A percentile compares a stretch with the other conserved stretches of the same genome.
Conservation (phyloP, 2,113 vertebrate genomes). For the Solea solea region DNA sequence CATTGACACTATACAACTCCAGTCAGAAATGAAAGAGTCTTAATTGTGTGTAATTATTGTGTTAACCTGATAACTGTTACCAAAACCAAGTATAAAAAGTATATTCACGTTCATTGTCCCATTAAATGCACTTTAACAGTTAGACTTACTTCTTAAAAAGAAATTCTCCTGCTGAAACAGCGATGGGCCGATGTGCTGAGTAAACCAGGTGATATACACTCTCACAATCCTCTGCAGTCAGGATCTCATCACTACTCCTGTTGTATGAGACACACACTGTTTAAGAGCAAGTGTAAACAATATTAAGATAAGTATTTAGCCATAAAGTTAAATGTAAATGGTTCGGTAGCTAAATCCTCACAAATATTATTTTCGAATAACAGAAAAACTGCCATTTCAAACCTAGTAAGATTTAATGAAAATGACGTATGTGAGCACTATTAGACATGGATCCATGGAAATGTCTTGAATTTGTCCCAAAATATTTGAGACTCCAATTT, state of each 20-base stretch:
- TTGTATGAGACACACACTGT: background rate
- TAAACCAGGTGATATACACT: slow-evolving; percentile 98
- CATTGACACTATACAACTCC: no score
- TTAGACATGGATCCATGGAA: background rate
- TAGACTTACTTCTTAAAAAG: slow-evolving; percentile 94
- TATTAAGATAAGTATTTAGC: no score
- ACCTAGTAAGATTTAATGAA: no score
- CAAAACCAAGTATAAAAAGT: no score
- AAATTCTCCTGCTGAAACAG: slow-evolving; percentile 95
- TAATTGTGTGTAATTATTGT: no score
- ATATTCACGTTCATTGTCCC: no score
- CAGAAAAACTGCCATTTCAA: no score
- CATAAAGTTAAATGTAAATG: no score
- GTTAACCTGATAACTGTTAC: no score
- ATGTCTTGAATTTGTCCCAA: background rate
- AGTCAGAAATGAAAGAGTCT: no score
- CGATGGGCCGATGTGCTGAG: slow-evolving; percentile 95
- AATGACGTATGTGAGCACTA: background rate
- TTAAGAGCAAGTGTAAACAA: background rate
- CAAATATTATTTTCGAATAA: no score
- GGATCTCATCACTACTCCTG: slow-evolving; percentile 95
- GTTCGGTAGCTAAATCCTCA: background rate
- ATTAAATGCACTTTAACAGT: background rate
- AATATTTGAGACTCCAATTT: background rate
- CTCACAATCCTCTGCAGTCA: slow-evolving; percentile 97